Conservation (phyloP, 2,113 vertebrate species). For the Oreochromis tanganicae region DNA sequence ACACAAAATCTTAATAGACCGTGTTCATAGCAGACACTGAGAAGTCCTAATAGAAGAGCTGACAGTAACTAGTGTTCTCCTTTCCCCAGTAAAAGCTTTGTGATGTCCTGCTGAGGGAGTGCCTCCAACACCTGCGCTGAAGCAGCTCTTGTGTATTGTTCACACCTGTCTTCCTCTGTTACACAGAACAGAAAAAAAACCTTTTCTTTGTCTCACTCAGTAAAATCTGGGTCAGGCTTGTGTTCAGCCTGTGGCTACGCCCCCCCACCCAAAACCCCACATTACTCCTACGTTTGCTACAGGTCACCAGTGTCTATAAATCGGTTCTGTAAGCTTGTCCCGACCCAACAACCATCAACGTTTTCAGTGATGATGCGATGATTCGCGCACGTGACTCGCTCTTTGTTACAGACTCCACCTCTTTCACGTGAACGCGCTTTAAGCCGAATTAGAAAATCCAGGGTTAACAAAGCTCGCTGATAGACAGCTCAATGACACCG, state of each 20-base stretch:
- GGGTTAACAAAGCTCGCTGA: slow-evolving; percentile 61
- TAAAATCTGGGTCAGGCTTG: not conserved
- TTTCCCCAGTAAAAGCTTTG: not conserved
- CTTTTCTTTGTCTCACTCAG: not conserved
- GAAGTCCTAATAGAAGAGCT: not conserved
- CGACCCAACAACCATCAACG: not conserved
- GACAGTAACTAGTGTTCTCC: not conserved
- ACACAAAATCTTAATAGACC: not conserved
- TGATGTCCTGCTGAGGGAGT: not conserved
- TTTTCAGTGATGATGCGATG: not conserved
- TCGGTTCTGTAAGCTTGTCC: not conserved
- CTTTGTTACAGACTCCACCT: slow-evolving; percentile 34
- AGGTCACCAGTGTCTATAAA: not conserved
- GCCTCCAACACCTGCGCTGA: not conserved
- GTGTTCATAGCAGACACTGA: not conserved
- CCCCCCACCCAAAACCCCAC: not conserved
- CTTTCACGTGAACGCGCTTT: slow-evolving; percentile 48
- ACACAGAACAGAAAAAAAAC: not conserved
- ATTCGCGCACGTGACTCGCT: not conserved
- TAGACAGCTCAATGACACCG: not conserved
- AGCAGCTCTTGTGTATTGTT: not conserved
- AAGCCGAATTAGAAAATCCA: slow-evolving; percentile 65
- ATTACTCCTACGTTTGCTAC: no score
- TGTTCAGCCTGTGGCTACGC: not conserved
- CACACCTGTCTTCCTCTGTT: not conserved